Evolutionary conservation across 2,113 vertebrate species (phyloP), one percentile per base, ranked within the genome.

Genomic region (Callorhinus ursinus): DNA sequence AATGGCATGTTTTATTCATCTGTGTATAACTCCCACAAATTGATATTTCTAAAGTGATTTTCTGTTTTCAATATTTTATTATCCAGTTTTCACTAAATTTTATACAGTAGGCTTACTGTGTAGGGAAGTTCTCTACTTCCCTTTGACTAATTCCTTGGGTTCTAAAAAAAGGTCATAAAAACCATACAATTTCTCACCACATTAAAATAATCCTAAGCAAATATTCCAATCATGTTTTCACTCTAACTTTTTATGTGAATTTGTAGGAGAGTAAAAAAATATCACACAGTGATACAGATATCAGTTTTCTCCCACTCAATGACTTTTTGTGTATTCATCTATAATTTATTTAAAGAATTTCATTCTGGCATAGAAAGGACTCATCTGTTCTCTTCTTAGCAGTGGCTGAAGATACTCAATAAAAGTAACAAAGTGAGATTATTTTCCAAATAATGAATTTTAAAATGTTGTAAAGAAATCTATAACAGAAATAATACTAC

Each of bases 281-380:
- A 90, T 92, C 88, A 71, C 42, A 53, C 39, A 83, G n/a, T 84
- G 79, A 53, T 31, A 59, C 61, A 92, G 36, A 79, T 83, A 93
- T 69, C 92, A 95, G 16, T 19, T 96, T 95, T 93, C 80, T 93
- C 92, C 96, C 92, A 96, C 94, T 90, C 89, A 79, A 5, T 93
- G 96, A 93, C 92, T 95, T 96, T 96, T 96, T 90, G 31, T 95
- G 12, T 95, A 61, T 84, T 93, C 74, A 76, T 92, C 84, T 97
- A 57, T 87, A 89, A 80, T 57, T 90, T 97, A 93, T 97, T 97
- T 88, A 93, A 94, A 84, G 87, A 92, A 95, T 90, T 95, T 93
- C 12, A 80, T 90, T 96, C 69, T 92, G 95, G 92, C 95, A 96
- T 39, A 89, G 26, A 92, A 94, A 90, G 4, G 31, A 93, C 49